Evolutionary conservation across 2,797 vertebrate species (phyloP), one percentile per base, ranked within the genome.

Genomic region (Sebastes oblongus): DNA sequence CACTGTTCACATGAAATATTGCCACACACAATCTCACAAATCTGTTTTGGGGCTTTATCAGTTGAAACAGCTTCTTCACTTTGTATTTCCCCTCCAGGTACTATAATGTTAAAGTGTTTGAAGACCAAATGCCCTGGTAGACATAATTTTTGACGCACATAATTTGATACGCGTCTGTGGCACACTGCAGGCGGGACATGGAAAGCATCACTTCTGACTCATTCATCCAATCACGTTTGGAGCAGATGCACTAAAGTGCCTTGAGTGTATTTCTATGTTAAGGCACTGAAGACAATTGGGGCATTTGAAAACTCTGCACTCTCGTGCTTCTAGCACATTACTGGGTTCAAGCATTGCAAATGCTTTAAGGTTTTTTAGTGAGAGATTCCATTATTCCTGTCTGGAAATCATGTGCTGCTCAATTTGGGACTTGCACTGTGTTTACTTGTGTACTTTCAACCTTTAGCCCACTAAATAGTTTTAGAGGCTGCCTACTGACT

Each of bases 301-400:
- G 25, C 56, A 71, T 81, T 81, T 74, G 6, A 72, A 76, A 74
- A 65, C 24, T 12, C 11, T 22, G 22, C 24, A n/a, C 6, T 54
- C 9, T 27, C 20, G n/a, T 69, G 73, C 69, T 56, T 69, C 20
- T 9, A 16, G 58, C 73, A 56, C 56, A 74, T 73, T 56, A 29
- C 39, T 70, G 12, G 29, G 11, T 79, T 61, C 56, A 75, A 78
- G 62, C 69, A 39, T 25, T 59, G 59, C 60, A 80, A 77, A 67
- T 77, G 66, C 50, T 84, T 66, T 56, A 25, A 66, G 50, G 52
- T 34, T 83, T 82, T 81, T 72, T 77, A 5, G 7, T 67, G 32
- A 83, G 66, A 69, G 66, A 78, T 30, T 16, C 12, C 55, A 55
- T 79, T 78, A 74, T 81, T 76, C 67, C 62, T 68, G 52, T 78